Conservation (phyloP, 2,888 invertebrate genomes). For the Yponomeuta sedellus region DNA sequence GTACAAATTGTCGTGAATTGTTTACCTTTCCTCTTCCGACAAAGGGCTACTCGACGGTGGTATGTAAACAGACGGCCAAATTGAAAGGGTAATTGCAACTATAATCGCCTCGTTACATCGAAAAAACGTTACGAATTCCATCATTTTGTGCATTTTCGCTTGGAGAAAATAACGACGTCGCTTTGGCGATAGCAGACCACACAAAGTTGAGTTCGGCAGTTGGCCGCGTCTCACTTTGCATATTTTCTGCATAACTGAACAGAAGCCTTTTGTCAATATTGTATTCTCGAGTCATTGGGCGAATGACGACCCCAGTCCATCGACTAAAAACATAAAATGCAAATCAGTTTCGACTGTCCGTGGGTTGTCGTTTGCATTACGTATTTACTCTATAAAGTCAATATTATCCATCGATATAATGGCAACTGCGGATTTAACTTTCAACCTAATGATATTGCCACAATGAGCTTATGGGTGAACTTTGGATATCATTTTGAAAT, state of each 20-base stretch:
- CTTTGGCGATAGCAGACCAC: slow-evolving; percentile 40
- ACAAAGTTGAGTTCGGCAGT: slow-evolving; percentile 50
- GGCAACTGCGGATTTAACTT: slow-evolving; percentile 2
- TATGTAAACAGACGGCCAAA: slow-evolving; percentile 17
- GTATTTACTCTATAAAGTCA: slow-evolving; percentile 15
- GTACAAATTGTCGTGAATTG: slow-evolving; percentile 62
- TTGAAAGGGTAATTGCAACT: slow-evolving; percentile 9
- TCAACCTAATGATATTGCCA: background rate
- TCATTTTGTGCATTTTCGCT: background rate
- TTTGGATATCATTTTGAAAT: background rate
- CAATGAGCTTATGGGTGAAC: slow-evolving; percentile 7
- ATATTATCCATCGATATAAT: slow-evolving; percentile 14
- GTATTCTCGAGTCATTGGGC: slow-evolving; percentile 53
- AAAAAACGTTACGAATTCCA: slow-evolving; percentile 2
- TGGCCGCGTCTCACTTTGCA: slow-evolving; percentile 53
- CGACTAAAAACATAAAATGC: slow-evolving; percentile 42
- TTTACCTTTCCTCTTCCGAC: slow-evolving; percentile 43
- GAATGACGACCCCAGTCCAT: slow-evolving; percentile 41
- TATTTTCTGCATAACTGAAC: slow-evolving; percentile 66
- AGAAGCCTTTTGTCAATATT: slow-evolving; percentile 69
- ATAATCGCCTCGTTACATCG: slow-evolving; percentile 4
- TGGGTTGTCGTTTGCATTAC: slow-evolving; percentile 7
- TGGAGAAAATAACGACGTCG: background rate
- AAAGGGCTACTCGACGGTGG: slow-evolving; percentile 18
- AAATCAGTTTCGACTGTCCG: slow-evolving; percentile 13